Evolutionary conservation across 2,113 vertebrate genomes (phyloP), one percentile per base, ranked within the genome.

Genomic region (Scomber colias): DNA sequence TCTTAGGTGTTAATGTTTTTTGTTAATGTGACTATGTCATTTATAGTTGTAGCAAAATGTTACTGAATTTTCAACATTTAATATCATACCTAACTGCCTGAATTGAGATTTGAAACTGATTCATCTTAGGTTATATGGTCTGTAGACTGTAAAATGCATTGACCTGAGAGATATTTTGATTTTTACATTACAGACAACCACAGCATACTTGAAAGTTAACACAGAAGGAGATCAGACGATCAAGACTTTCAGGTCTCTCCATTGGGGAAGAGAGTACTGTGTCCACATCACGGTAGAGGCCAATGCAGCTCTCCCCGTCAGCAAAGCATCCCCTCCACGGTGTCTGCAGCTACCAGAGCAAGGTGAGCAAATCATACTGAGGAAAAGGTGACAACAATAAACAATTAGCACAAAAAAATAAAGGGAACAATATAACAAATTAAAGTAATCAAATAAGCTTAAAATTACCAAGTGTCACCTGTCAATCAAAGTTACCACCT

Each of bases 221-320:
- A 0, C 0, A 4, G 30, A 11, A 19, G 61, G 72, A 0, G 56
- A 86, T 17, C 71, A 77, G 57, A 79, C 12, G 27, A 77, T 0
- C 0, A 83, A 5, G 49, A 73, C 24, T 16, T 95, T 95, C 66
- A 66, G 10, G 2, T 87, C 68, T 30, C 87, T 96, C 8, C 48
- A 35, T 0, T 85, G 81, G 78, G 88, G 86, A 5, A 85, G 15
- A 50, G 61, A 83, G 15, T 95, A 96, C 76, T 96, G 95, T 21
- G 83, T 95, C 63, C 82, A 72, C 16, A 5, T 93, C 24, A 78
- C 17, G 54, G 84, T 92, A 1, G 67, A 89, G 48, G 59, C 53
- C 30, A 27, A 0, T 0, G 70, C 73, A 31, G 30, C 3, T 31
- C 0, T 0, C 0, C 3, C 17, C 1, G 2, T 1, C 14, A 95